These are phyloP conservation scores for Microchrysa polita DNA, from an alignment of 2,888 invertebrate genomes.

Conservation along the genomic window DNA sequence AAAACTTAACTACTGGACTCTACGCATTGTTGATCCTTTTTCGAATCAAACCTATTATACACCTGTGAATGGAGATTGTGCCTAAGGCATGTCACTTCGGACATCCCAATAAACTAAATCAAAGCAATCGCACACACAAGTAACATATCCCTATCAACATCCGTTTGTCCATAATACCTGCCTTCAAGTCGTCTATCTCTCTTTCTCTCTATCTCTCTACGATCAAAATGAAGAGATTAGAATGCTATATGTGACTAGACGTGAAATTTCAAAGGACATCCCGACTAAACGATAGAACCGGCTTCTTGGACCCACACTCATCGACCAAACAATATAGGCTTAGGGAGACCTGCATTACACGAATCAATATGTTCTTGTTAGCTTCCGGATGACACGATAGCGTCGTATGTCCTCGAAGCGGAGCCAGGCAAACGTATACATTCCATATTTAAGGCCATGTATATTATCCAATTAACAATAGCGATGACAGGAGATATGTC, in stretches of 20 bases:
- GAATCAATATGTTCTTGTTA: constrained; percentile 28
- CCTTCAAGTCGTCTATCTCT: too few species aligned
- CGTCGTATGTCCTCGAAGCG: not conserved
- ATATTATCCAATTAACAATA: constrained; percentile 39
- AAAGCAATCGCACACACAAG: too few species aligned
- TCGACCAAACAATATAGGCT: not conserved
- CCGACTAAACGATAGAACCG: not conserved
- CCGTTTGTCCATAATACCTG: too few species aligned
- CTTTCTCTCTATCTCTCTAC: not conserved
- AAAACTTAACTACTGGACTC: not conserved
- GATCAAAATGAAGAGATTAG: constrained; percentile 2
- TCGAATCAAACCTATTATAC: not conserved
- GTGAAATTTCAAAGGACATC: not conserved
- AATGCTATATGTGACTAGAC: not conserved
- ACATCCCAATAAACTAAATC: too few species aligned
- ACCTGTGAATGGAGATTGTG: too few species aligned
- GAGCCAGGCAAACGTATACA: constrained; percentile 9
- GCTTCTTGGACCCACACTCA: not conserved
- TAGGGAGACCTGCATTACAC: not conserved
- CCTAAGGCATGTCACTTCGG: too few species aligned
- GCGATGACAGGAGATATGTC: constrained; percentile 29
- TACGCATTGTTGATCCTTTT: not conserved
- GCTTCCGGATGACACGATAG: not conserved
- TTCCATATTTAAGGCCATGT: constrained; percentile 27
- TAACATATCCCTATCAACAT: too few species aligned